Evolutionary conservation across 1,140 invertebrate genomes (phyloP).

Genomic region (Zaprionus capensis): DNA sequence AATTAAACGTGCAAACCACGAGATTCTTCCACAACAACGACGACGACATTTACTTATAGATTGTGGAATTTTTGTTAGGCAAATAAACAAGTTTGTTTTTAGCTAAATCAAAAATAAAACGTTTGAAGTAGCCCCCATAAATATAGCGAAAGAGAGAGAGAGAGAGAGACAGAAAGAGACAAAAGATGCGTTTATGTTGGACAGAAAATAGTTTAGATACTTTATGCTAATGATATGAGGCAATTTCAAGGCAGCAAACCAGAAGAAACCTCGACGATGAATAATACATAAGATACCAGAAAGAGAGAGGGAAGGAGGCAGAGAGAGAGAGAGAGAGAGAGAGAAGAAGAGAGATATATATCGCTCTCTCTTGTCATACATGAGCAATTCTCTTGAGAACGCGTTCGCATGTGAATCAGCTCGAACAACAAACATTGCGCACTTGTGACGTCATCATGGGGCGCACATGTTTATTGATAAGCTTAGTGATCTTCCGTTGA

Average conservation of each 20-base stretch:
- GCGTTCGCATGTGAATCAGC: conserved; percentile 50
- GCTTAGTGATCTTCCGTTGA: background rate
- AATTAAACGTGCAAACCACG: conserved; percentile 68
- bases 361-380: background rate
- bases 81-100: conserved; percentile 61
- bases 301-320: background rate
- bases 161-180: background rate
- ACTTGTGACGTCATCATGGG: conserved; percentile 60
- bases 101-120: conserved; percentile 49
- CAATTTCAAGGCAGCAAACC: conserved; percentile 64
- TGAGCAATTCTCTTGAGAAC: background rate
- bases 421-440: background rate
- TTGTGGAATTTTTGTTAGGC: conserved; percentile 60
- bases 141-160: conserved; percentile 38
- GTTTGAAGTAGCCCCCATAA: conserved; percentile 51
- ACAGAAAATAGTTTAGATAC: conserved; percentile 64
- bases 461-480: conserved; percentile 52
- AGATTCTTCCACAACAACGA: conserved; percentile 49
- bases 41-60: conserved; percentile 34
- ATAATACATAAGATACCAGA: conserved; percentile 55
- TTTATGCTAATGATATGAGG: conserved; percentile 78
- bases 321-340: background rate
- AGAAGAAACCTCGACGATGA: conserved; percentile 55
- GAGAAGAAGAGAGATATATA: background rate
- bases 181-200: conserved; percentile 27